phyloP scores from a whole-genome alignment of 1,140 invertebrate species.

The Helicorthomorpha holstii region DNA sequence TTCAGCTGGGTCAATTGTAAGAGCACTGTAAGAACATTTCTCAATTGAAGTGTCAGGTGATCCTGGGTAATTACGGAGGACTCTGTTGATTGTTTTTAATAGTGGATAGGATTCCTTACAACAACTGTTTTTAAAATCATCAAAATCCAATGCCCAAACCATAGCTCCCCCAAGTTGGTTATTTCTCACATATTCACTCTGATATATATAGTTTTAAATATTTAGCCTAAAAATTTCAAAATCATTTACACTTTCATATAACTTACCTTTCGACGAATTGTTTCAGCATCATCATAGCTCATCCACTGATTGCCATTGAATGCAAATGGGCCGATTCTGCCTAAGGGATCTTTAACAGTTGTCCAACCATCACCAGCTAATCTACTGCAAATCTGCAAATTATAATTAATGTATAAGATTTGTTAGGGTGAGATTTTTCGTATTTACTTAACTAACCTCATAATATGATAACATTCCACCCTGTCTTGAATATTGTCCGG shows the following conservation, averaged over 20 bases:
- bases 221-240: neutral
- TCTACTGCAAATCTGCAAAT: conserved; percentile 17
- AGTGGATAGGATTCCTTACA: conserved; percentile 61
- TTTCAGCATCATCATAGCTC: conserved; percentile 63
- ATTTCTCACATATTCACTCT: conserved; percentile 47
- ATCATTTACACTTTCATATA: too few species aligned
- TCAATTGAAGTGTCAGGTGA: neutral
- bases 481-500: conserved; percentile 58
- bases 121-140: conserved; percentile 58
- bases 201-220: neutral
- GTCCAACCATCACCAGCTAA: conserved; percentile 42
- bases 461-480: conserved; percentile 69
- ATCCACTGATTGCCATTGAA: conserved; percentile 76
- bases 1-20: neutral
- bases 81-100: conserved; percentile 54
- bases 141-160: conserved; percentile 77
- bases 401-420: conserved; percentile 29
- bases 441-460: conserved; percentile 37
- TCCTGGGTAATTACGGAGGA: conserved; percentile 39
- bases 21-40: neutral
- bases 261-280: conserved; percentile 48
- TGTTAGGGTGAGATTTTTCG: neutral
- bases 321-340: conserved; percentile 68
- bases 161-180: conserved; percentile 63
- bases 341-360: conserved; percentile 51